Conservation (phyloP, 2,888 invertebrate genomes). For the Sympetrum striolatum region DNA sequence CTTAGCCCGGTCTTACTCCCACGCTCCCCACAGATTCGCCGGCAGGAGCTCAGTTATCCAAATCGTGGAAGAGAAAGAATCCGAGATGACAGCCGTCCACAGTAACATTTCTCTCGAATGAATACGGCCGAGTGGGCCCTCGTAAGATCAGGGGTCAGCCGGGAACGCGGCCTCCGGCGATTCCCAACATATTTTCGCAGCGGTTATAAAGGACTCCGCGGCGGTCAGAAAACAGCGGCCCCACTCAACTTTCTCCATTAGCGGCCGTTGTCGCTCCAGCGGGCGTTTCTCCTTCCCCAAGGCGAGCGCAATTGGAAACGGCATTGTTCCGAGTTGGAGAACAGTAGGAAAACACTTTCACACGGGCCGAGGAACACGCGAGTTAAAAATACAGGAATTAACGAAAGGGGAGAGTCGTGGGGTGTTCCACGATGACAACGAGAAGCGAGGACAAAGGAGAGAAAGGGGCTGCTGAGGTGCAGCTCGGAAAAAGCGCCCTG, state of each 20-base stretch:
- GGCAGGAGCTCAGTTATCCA: neutral
- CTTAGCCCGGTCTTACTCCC: neutral
- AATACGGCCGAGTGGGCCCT: neutral
- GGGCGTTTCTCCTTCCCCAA: neutral
- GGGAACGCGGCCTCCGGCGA: neutral
- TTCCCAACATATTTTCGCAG: conserved; percentile 36
- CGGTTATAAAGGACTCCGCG: conserved; percentile 17
- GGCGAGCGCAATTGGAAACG: neutral
- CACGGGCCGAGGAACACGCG: neutral
- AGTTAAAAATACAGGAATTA: neutral
- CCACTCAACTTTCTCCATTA: conserved; percentile 37
- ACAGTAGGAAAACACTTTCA: neutral
- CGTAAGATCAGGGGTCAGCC: conserved; percentile 21
- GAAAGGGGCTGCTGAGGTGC: neutral
- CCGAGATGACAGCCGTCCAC: neutral
- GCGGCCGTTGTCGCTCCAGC: neutral
- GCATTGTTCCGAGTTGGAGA: neutral
- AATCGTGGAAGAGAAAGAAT: neutral
- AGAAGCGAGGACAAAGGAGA: neutral
- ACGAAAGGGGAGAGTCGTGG: neutral
- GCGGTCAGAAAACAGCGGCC: conserved; percentile 17
- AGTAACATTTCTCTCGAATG: neutral
- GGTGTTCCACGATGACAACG: neutral
- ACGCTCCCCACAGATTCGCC: neutral
- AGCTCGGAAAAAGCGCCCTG: too few species aligned